Percentiles rank a stretch among this genome's conserved stretches.
Conservation (phyloP, 2,113 vertebrate genomes). For the Todiramphus chloris region DNA sequence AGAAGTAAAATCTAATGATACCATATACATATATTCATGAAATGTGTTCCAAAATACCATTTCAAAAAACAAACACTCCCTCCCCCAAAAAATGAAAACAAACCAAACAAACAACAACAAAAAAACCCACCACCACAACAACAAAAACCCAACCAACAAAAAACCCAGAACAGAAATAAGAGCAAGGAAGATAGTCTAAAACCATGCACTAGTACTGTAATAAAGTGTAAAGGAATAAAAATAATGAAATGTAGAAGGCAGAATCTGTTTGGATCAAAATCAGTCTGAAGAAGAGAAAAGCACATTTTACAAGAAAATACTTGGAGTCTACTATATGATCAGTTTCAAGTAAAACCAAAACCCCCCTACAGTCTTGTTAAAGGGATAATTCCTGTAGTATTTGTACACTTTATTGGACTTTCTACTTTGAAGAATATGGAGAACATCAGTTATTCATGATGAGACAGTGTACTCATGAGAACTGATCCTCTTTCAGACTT, state of each 20-base stretch:
- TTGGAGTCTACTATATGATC: background rate
- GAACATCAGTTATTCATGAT: background rate
- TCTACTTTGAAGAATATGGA: background rate
- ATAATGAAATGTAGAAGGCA: background rate
- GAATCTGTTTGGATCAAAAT: background rate
- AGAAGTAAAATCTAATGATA: background rate
- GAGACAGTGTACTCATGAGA: background rate
- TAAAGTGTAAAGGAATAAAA: background rate
- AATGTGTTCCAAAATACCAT: background rate
- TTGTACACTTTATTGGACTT: background rate
- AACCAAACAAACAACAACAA: too few species aligned
- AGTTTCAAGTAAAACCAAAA: background rate
- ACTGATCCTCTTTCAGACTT: background rate
- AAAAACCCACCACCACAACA: too few species aligned
- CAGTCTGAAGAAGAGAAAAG: background rate
- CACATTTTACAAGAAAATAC: background rate
- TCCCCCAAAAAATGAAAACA: too few species aligned
- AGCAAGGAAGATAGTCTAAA: background rate
- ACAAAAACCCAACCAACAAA: too few species aligned
- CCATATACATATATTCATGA: background rate
- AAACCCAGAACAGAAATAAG: background rate
- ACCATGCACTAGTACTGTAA: background rate
- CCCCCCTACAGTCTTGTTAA: background rate
- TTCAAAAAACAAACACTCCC: background rate
- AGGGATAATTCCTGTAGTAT: background rate